Conservation (phyloP, 2,797 vertebrate species). For the Choloepus didactylus region DNA sequence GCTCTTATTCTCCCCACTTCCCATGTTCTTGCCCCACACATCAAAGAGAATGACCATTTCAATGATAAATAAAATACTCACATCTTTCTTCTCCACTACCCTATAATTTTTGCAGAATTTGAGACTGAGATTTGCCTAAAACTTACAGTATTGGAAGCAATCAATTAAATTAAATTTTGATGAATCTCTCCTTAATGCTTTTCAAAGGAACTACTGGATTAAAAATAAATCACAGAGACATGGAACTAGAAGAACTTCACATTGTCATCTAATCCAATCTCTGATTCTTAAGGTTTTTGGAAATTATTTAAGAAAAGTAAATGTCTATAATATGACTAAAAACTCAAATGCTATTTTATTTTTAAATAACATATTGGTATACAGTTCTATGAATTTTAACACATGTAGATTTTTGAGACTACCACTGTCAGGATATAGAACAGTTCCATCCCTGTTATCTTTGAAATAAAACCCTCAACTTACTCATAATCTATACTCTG, state of each 20-base stretch:
- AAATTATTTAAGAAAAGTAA: conserved; percentile 38
- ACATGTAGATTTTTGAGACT: not conserved
- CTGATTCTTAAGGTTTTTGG: not conserved
- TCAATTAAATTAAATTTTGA: conserved; percentile 4
- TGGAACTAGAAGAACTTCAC: not conserved
- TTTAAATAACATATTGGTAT: not conserved
- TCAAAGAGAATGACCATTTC: conserved; percentile 24
- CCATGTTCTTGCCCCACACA: not conserved
- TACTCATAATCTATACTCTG: not conserved
- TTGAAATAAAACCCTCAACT: too few relatives aligned
- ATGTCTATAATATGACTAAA: not conserved
- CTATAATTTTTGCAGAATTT: not conserved
- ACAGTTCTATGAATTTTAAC: not conserved
- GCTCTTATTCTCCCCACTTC: not conserved
- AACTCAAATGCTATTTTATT: not conserved
- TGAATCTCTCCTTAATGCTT: not conserved
- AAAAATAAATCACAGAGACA: not conserved
- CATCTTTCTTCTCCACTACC: not conserved
- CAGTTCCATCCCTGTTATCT: not conserved
- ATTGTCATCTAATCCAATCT: not conserved
- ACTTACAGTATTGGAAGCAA: conserved; percentile 1
- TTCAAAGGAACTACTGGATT: not conserved
- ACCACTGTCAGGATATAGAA: not conserved
- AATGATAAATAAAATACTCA: not conserved
- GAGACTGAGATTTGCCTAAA: not conserved